Percentiles rank a stretch among this genome's conserved stretches.
Conservation (phyloP, 2,113 vertebrate species). For the Rutilus rutilus region DNA sequence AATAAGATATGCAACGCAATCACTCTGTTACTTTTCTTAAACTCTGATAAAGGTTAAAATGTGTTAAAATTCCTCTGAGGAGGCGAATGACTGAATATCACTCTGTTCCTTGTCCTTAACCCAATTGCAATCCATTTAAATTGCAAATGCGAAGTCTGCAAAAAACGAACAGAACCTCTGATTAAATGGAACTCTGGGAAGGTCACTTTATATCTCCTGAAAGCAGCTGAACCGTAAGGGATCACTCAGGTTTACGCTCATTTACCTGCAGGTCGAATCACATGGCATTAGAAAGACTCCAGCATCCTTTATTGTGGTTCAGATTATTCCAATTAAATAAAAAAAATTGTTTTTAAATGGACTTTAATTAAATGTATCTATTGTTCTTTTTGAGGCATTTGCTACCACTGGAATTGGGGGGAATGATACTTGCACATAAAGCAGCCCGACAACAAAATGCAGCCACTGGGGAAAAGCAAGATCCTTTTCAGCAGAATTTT, state of each 20-base stretch:
- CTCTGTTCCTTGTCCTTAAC: constrained; percentile 38
- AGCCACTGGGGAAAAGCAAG: constrained; percentile 19
- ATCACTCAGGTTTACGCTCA: not conserved
- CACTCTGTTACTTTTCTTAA: constrained; percentile 10
- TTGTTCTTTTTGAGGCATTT: not conserved
- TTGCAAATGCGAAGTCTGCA: constrained; percentile 44
- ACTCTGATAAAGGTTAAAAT: constrained; percentile 21
- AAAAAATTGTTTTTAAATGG: not conserved
- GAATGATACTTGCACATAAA: constrained; percentile 26
- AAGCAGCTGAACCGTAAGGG: not conserved
- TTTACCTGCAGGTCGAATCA: constrained; percentile 7
- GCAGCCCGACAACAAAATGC: constrained; percentile 25
- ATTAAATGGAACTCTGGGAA: constrained; percentile 44
- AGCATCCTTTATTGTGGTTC: not conserved
- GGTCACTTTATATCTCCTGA: constrained; percentile 7
- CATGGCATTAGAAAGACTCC: not conserved
- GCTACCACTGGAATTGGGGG: not conserved
- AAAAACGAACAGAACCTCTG: constrained; percentile 33
- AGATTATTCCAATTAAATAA: not conserved
- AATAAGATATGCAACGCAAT: not conserved
- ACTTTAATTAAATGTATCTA: not conserved
- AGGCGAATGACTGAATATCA: constrained; percentile 20
- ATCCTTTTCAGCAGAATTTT: constrained; percentile 34
- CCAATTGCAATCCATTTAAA: constrained; percentile 51
- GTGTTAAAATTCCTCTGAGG: constrained; percentile 46